phyloP scores from a whole-genome alignment of 2,888 invertebrate genomes.

The Merodon equestris region DNA sequence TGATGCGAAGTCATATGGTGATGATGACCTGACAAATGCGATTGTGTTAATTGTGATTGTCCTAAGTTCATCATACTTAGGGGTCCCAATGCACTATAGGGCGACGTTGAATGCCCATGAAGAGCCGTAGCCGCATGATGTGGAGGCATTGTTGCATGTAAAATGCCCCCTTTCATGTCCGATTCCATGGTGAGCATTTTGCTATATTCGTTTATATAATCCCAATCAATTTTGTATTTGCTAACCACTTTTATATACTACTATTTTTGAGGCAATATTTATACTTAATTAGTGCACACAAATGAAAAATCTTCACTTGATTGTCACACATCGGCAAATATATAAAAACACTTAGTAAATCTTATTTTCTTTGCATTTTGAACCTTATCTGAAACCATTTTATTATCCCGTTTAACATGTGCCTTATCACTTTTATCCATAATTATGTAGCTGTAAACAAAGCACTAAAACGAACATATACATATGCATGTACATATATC shows the following conservation, averaged over 20 bases:
- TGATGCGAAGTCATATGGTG: slow-evolving; percentile 79
- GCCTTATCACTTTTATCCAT: slow-evolving; percentile 23
- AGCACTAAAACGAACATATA: slow-evolving; percentile 19
- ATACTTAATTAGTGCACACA: too few species aligned
- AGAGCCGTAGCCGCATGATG: slow-evolving; percentile 84
- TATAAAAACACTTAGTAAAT: slow-evolving; percentile 44
- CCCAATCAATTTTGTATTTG: too few species aligned
- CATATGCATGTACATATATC: too few species aligned
- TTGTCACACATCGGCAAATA: slow-evolving; percentile 52
- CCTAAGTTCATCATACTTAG: slow-evolving; percentile 84
- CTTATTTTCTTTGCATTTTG: slow-evolving; percentile 42
- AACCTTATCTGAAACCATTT: slow-evolving; percentile 69
- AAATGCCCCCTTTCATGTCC: slow-evolving; percentile 92
- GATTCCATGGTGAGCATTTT: slow-evolving; percentile 96
- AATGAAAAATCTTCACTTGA: slow-evolving; percentile 11
- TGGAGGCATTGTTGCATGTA: slow-evolving; percentile 92
- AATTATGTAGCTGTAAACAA: slow-evolving; percentile 38
- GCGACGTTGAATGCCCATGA: slow-evolving; percentile 82
- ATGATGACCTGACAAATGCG: slow-evolving; percentile 83
- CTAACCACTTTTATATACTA: too few species aligned
- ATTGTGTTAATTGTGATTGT: slow-evolving; percentile 83
- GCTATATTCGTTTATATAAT: slow-evolving; percentile 74
- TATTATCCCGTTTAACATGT: slow-evolving; percentile 10
- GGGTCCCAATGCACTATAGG: slow-evolving; percentile 88
- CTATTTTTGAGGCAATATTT: too few species aligned